Conservation (phyloP, 2,797 vertebrate species). For the Sebastes itinus region DNA sequence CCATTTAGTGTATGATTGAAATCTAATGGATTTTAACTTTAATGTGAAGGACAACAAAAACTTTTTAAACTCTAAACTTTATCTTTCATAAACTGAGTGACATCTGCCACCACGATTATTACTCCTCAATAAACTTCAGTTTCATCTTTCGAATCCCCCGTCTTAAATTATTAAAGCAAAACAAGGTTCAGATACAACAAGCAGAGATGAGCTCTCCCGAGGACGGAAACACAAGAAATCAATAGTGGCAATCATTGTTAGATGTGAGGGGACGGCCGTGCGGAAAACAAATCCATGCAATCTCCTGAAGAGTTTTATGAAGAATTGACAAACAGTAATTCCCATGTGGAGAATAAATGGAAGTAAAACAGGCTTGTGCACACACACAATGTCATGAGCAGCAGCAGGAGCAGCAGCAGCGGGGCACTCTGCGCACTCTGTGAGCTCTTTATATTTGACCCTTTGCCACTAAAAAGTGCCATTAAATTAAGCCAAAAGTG, state of each 20-base stretch:
- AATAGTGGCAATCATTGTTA: constrained; percentile 51
- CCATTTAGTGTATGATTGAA: not conserved
- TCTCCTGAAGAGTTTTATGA: constrained; percentile 40
- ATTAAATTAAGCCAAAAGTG: constrained; percentile 32
- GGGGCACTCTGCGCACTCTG: not conserved
- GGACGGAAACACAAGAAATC: constrained; percentile 41
- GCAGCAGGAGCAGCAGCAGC: not conserved
- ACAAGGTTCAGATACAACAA: constrained; percentile 19
- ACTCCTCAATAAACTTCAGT: not conserved
- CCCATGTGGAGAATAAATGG: constrained; percentile 15
- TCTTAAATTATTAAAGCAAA: constrained; percentile 53
- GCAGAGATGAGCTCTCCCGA: constrained; percentile 24
- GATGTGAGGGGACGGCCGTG: constrained; percentile 40
- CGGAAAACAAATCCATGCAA: constrained; percentile 59
- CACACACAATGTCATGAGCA: not conserved
- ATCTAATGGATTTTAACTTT: not conserved
- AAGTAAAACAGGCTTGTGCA: constrained; percentile 7
- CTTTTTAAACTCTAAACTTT: not conserved
- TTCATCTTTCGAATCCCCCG: constrained; percentile 20
- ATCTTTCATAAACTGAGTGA: not conserved
- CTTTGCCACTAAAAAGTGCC: constrained; percentile 11
- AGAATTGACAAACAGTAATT: constrained; percentile 40
- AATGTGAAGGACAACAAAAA: not conserved
- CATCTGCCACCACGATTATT: constrained; percentile 13
- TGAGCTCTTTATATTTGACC: constrained; percentile 11